phyloP scores from a whole-genome alignment of 2,797 vertebrate species.

The Taeniopygia guttata region DNA sequence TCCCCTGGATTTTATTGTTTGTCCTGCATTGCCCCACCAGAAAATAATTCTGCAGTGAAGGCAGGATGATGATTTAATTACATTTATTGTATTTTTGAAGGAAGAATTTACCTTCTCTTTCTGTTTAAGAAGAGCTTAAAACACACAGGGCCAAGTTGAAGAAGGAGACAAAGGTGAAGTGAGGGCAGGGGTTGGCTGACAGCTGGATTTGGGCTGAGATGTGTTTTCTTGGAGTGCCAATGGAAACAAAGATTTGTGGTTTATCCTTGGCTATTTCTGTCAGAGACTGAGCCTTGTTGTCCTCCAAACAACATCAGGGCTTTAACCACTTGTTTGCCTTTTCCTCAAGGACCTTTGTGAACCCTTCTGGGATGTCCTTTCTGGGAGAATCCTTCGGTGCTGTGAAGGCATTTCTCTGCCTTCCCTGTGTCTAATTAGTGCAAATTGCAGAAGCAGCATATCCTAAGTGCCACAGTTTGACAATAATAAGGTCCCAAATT shows the following conservation, averaged over 20 bases:
- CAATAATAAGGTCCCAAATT: neutral
- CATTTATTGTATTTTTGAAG: neutral
- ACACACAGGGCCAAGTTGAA: neutral
- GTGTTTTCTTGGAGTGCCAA: neutral
- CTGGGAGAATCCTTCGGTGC: neutral
- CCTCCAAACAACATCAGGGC: neutral
- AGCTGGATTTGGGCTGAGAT: neutral
- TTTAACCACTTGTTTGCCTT: slow-evolving; percentile 6
- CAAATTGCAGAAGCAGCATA: neutral
- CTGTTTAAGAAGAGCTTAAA: neutral
- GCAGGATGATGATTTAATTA: neutral
- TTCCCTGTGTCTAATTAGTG: neutral
- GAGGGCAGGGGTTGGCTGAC: neutral
- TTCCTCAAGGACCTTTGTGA: neutral
- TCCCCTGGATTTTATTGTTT: neutral
- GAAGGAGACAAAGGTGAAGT: neutral
- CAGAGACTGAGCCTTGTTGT: neutral
- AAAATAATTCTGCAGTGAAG: neutral
- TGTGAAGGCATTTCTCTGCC: accelerated
- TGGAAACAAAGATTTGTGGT: slow-evolving; percentile 20
- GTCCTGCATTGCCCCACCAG: neutral
- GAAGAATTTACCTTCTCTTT: neutral
- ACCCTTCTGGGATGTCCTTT: neutral
- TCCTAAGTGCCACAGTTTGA: neutral
- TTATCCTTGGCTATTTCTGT: slow-evolving; percentile 34